Base-by-base conservation (phyloP, 2,113 vertebrate species). In the Dipodomys merriami region DNA sequence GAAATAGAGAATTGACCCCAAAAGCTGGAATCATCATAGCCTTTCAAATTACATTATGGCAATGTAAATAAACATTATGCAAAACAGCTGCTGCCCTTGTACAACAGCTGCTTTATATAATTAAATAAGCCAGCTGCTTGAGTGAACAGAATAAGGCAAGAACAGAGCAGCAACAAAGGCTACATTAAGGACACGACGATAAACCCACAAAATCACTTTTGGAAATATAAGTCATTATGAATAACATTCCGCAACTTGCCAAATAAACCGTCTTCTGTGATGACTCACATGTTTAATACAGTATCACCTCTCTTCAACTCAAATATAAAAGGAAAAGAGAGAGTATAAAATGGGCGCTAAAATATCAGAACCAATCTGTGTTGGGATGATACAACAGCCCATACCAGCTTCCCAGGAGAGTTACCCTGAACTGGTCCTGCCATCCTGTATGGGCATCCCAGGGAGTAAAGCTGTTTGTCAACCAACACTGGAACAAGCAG, bases 41-140 rank as follows among this genome's bases (percentile, higher is more conserved):
- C 73, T 93, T 81, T 82, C 83, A 95, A 94, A 92, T 91, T 86
- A 49, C 81, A 90, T 96, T 69, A 94, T 64, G 49, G 39, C 74
- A 92, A 89, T 86, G 83, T 91, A 95, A 96, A 96, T 83, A 96
- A 92, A 87, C 88, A 94, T 96, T 86, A 93, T 84, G 72, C 88
- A 96, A 64, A 92, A 65, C 92, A 96, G 88, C 90, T 93, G 91
- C 88, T 93, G 64, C 64, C 79, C 76, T 90, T 62, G 76, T 44
- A 49, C 29, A 95, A 91, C 96, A 97, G 91, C 91, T 96, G 95
- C 69, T 93, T 94, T 83, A 91, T 85, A 62, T 89, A 93, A 95
- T 89, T 85, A 95, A 95, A 78, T 95, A 93, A 86, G 83, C 84
- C 86, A 81, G 57, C 73, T 87, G 88, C 91, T 94, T 92, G 77